Conservation (phyloP, 2,113 vertebrate genomes). For the Nothoprocta pentlandii region DNA sequence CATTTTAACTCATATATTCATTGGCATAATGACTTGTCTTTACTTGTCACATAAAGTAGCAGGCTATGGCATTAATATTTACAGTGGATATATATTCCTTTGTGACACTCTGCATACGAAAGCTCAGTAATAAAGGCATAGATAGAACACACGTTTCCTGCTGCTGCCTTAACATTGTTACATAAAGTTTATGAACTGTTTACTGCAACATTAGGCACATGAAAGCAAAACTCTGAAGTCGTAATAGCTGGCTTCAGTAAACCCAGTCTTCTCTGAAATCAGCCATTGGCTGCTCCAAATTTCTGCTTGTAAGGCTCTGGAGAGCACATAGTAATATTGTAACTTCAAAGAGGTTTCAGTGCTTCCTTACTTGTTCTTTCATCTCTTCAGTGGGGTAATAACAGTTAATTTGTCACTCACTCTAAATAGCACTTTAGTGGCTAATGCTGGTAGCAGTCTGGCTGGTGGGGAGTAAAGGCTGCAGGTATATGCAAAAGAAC, state of each 20-base stretch:
- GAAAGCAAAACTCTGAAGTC: neutral
- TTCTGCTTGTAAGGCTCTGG: neutral
- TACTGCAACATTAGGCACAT: neutral
- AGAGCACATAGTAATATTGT: neutral
- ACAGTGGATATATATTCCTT: neutral
- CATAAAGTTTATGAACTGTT: neutral
- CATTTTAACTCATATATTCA: neutral
- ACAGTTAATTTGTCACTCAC: neutral
- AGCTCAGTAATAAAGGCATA: neutral
- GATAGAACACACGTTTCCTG: neutral
- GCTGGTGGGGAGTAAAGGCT: neutral
- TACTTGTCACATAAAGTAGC: neutral
- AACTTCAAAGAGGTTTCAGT: neutral
- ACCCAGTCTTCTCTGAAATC: neutral
- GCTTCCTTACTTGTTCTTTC: neutral
- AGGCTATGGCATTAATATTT: neutral
- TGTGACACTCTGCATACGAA: neutral
- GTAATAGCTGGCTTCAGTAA: neutral
- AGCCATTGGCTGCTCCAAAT: neutral
- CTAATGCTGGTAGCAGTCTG: neutral
- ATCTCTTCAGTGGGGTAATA: neutral
- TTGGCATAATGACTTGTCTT: neutral
- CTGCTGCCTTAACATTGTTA: neutral
- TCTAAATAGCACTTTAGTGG: neutral
- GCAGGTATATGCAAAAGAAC: neutral